Evolutionary conservation across 2,113 vertebrate genomes (phyloP).

Genomic region (Amazona guildingii): DNA sequence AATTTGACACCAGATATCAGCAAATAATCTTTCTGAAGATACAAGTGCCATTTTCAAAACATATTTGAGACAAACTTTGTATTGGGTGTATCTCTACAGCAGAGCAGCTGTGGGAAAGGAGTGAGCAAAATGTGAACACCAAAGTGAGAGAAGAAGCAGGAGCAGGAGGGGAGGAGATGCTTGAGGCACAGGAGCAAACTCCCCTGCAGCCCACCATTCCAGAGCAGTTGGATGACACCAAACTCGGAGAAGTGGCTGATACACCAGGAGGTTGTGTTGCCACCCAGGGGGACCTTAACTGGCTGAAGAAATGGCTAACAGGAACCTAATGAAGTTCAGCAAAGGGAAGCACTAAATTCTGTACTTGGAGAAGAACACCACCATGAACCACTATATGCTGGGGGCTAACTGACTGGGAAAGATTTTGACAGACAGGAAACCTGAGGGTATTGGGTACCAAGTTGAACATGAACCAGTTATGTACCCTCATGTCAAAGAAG

Average conservation of each 20-base stretch:
- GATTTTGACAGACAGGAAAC: background rate
- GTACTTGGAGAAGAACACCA: background rate
- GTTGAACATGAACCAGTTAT: background rate
- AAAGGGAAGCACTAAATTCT: background rate
- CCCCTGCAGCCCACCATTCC: rapidly evolving
- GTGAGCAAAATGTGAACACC: background rate
- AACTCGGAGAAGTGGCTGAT: background rate
- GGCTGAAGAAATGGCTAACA: background rate
- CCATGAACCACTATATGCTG: background rate
- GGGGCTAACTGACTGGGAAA: background rate
- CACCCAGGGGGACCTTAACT: background rate
- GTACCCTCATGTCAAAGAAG: background rate
- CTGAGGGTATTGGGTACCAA: background rate
- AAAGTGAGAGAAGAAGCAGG: background rate
- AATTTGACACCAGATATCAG: background rate
- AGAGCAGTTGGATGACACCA: background rate
- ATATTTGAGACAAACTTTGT: background rate
- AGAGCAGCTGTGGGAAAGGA: background rate
- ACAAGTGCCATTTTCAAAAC: background rate
- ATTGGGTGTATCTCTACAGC: background rate
- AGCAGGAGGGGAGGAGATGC: rapidly evolving
- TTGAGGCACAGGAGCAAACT: background rate
- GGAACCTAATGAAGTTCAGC: background rate
- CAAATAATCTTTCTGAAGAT: background rate
- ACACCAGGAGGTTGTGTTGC: background rate